phyloP scores from a whole-genome alignment of 2,888 invertebrate genomes.

The Sesia apiformis region DNA sequence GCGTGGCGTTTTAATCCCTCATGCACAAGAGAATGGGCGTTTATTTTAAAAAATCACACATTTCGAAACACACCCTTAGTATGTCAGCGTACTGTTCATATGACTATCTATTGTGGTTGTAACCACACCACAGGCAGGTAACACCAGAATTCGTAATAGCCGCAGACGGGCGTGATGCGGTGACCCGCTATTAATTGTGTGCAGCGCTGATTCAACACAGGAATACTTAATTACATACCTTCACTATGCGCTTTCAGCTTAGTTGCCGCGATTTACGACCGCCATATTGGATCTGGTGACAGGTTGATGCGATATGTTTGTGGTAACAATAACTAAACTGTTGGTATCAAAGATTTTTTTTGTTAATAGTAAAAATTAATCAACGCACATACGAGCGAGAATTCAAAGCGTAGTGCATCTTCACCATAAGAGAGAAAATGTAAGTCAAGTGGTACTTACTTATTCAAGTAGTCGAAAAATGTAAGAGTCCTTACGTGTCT shows the following conservation, averaged over 20 bases:
- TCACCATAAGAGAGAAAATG: no score
- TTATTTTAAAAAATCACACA: background rate
- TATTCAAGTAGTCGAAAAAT: no score
- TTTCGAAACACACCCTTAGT: no score
- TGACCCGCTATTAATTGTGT: constrained; percentile 25
- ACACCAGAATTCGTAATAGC: background rate
- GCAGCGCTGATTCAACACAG: constrained; percentile 24
- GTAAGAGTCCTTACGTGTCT: no score
- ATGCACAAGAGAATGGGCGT: background rate
- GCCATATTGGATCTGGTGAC: constrained; percentile 30
- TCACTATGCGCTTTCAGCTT: constrained; percentile 18
- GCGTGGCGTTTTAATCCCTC: no score
- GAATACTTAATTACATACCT: constrained; percentile 26
- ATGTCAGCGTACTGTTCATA: no score
- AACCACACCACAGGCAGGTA: background rate
- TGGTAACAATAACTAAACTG: background rate
- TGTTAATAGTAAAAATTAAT: no score
- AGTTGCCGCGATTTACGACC: constrained; percentile 21
- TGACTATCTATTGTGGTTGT: no score
- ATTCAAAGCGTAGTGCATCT: no score
- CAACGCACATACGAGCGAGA: no score
- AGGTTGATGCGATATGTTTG: constrained; percentile 14
- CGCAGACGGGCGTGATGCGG: constrained; percentile 8
- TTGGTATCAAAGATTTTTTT: no score
- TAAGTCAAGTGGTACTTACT: no score